Evolutionary conservation across 1,140 invertebrate species (phyloP).

Genomic region (Potamilus streckersoni): DNA sequence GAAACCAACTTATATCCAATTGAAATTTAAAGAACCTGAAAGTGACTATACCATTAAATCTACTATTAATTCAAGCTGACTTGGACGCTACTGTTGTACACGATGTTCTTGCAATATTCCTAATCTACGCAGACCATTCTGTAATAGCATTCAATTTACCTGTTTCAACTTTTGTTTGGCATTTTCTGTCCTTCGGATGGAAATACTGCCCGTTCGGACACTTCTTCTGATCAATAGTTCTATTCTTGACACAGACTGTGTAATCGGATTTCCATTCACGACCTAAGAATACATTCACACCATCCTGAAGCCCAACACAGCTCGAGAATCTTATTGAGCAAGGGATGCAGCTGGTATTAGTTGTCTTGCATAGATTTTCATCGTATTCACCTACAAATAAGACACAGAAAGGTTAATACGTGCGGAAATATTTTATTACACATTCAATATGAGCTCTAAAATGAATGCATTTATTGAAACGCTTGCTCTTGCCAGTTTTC

Average conservation of each 20-base stretch:
- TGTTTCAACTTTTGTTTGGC: slow-evolving; percentile 13
- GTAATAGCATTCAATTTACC: neutral
- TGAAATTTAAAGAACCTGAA: no score
- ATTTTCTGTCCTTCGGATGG: slow-evolving; percentile 21
- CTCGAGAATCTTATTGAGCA: slow-evolving; percentile 30
- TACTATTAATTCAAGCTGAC: no score
- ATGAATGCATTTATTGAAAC: no score
- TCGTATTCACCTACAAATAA: slow-evolving; percentile 36
- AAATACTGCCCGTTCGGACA: slow-evolving; percentile 22
- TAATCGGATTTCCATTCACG: slow-evolving; percentile 33
- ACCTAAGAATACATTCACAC: slow-evolving; percentile 19
- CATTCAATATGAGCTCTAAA: no score
- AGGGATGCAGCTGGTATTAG: slow-evolving; percentile 20
- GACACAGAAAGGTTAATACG: neutral
- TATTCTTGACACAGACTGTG: slow-evolving; percentile 34
- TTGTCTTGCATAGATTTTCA: slow-evolving; percentile 25
- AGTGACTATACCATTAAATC: no score
- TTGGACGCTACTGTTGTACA: no score
- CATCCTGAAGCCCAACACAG: slow-evolving; percentile 31
- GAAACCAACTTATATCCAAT: no score
- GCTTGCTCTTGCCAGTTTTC: no score
- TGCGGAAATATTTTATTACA: no score
- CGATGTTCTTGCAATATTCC: no score
- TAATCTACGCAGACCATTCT: no score
- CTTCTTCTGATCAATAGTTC: slow-evolving; percentile 23